Evolutionary conservation across 2,888 invertebrate genomes (phyloP), one percentile per base, ranked within the genome.

Genomic region (Tuberolachnus salignus): DNA sequence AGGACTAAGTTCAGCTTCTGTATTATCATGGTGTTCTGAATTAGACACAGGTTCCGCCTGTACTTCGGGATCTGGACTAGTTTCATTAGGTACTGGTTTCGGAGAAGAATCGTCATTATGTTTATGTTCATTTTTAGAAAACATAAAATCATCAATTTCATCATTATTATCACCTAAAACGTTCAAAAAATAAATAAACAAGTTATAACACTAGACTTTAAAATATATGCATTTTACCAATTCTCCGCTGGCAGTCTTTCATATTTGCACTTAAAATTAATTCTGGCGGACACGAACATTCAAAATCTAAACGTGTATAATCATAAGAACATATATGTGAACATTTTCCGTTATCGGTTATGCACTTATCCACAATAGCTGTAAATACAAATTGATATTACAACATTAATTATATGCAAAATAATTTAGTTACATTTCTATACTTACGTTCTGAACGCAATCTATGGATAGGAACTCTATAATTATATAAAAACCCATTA

Each of bases 281-380:
- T 46, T 88, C 89, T 55, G 86, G 85, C 13, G 89, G 89, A 84
- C 93, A 93, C 3, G 85, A 87, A 84, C 93, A 94, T 46, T 85
- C 85, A 84, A 93, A 92, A 69, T 89, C 88, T 80, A 91, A 87
- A 34, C 86, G 85, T 1, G 84, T 84, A 83, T 90, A 90, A 84
- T 92, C 89, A 83, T 91, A 93, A 73, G 87, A 86, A 84, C 93
- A 94, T 14, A 86, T 87, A 82, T 91, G 87, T 82, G 91, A 89
- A 84, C 93, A 94, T 67, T 88, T 86, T 80, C 90, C 88, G 81
- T 89, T 90, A 81, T 89, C 88, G 78, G 90, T 88, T 85, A 90
- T 88, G 85, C 92, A 94, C 80, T 89, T 85, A 85, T 92, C 90
- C 26, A 90, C 85, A 59, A 92, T 88, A 82, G 85, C 88, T 83